phyloP scores from a whole-genome alignment of 2,888 invertebrate species.

The Myathropa florea region DNA sequence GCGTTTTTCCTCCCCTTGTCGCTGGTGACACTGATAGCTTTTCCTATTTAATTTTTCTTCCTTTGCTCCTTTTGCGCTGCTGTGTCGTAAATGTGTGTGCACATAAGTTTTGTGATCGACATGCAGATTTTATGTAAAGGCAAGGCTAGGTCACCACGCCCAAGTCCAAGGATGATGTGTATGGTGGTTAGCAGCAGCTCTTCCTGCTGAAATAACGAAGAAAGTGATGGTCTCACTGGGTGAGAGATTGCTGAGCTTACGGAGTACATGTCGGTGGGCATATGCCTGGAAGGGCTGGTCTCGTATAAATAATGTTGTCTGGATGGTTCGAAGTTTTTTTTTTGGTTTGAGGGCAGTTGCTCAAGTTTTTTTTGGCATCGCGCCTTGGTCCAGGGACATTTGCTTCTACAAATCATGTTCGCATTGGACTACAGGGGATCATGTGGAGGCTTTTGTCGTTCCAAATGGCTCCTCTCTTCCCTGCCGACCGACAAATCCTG shows the following conservation, averaged over 20 bases:
- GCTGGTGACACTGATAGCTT: not conserved
- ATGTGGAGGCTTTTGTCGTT: not conserved
- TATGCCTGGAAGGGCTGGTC: not conserved
- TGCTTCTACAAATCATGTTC: not conserved
- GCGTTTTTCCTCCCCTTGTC: slow-evolving; percentile 16
- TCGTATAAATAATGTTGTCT: slow-evolving; percentile 59
- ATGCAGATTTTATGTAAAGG: slow-evolving; percentile 35
- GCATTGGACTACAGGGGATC: not conserved
- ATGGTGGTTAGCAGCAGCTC: not conserved
- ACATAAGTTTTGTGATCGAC: slow-evolving; percentile 3
- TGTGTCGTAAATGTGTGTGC: not conserved
- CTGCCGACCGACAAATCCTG: too few relatives aligned
- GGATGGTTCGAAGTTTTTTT: slow-evolving; percentile 37
- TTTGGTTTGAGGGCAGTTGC: slow-evolving; percentile 11
- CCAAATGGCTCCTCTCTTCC: too few relatives aligned
- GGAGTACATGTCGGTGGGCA: not conserved
- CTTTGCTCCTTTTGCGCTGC: not conserved
- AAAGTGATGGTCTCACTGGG: slow-evolving; percentile 29
- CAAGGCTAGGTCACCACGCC: slow-evolving; percentile 40
- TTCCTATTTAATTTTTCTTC: not conserved
- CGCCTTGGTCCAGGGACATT: not conserved
- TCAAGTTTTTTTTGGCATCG: slow-evolving; percentile 7
- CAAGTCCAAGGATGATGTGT: slow-evolving; percentile 16
- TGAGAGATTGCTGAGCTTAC: not conserved
- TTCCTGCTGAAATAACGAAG: not conserved